phyloP scores from a whole-genome alignment of 2,888 invertebrate species.

The Crepidodera aurea region DNA sequence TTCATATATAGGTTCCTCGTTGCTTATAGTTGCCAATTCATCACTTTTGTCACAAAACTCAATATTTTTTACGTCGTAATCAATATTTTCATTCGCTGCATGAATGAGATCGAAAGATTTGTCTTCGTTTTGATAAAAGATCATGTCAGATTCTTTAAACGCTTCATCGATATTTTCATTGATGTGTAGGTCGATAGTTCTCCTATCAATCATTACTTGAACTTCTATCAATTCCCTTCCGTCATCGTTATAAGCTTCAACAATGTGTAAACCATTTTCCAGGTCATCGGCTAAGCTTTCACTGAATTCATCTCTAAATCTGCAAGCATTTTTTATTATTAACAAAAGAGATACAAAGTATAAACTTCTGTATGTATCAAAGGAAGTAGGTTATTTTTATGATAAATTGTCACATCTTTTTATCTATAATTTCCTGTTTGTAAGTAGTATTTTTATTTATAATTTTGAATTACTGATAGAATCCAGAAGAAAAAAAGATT shows the following conservation, averaged over 20 bases:
- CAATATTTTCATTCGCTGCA: not conserved
- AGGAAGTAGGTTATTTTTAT: too few relatives aligned
- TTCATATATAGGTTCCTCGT: not conserved
- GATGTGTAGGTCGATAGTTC: constrained; percentile 22
- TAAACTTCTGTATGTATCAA: too few relatives aligned
- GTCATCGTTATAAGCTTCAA: constrained; percentile 53
- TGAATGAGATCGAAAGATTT: constrained; percentile 24
- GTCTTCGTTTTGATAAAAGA: constrained; percentile 34
- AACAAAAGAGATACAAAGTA: too few relatives aligned
- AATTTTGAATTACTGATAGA: too few relatives aligned
- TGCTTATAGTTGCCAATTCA: not conserved
- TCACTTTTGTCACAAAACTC: not conserved
- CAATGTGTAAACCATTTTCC: constrained; percentile 42
- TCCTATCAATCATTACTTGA: constrained; percentile 45
- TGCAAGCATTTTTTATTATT: not conserved
- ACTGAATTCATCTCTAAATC: constrained; percentile 36
- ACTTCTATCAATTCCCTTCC: constrained; percentile 51
- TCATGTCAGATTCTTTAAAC: constrained; percentile 34
- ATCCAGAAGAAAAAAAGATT: too few relatives aligned
- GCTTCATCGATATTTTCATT: constrained; percentile 23
- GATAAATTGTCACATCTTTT: too few relatives aligned
- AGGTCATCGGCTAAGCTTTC: constrained; percentile 42
- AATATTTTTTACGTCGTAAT: not conserved
- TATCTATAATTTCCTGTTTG: not conserved
- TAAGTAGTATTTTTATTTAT: too few relatives aligned